Percentiles rank a stretch among this genome's conserved stretches.
phyloP scores from a whole-genome alignment of 2,797 vertebrate genomes.

The Anguilla obscura region DNA sequence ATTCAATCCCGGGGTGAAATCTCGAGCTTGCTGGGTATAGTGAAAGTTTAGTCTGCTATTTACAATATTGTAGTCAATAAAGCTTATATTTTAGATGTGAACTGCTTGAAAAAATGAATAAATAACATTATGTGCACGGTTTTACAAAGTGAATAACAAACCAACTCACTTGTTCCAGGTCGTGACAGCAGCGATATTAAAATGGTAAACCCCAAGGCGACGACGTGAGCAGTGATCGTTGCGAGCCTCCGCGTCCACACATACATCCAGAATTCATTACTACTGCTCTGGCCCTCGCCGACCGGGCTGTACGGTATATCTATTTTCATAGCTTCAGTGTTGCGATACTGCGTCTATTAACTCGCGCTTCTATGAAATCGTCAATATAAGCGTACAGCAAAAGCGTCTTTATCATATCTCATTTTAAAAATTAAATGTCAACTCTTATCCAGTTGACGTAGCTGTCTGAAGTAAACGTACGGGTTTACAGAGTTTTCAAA shows the following conservation, averaged over 20 bases:
- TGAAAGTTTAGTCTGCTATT: neutral
- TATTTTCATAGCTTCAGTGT: conserved; percentile 48
- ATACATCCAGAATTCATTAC: conserved; percentile 67
- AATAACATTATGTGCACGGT: neutral
- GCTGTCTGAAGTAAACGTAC: neutral
- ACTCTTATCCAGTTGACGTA: neutral
- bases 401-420: neutral
- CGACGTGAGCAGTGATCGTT: conserved; percentile 73
- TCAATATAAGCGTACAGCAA: neutral
- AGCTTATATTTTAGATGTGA: neutral
- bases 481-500: neutral
- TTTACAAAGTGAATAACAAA: neutral
- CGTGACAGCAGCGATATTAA: conserved; percentile 76
- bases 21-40: neutral
- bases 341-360: neutral
- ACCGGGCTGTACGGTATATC: conserved; percentile 69
- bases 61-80: neutral
- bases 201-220: conserved; percentile 72
- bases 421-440: neutral
- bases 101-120: neutral
- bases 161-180: conserved; percentile 83
- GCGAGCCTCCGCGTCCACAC: conserved; percentile 75
- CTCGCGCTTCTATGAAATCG: neutral
- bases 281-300: conserved; percentile 67
- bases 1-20: too few relatives aligned